Percentiles rank a stretch among this genome's conserved stretches.
phyloP scores from a whole-genome alignment of 30 jellyfish, hydroid and myxozoan species.

The Aurelia aurita region DNA sequence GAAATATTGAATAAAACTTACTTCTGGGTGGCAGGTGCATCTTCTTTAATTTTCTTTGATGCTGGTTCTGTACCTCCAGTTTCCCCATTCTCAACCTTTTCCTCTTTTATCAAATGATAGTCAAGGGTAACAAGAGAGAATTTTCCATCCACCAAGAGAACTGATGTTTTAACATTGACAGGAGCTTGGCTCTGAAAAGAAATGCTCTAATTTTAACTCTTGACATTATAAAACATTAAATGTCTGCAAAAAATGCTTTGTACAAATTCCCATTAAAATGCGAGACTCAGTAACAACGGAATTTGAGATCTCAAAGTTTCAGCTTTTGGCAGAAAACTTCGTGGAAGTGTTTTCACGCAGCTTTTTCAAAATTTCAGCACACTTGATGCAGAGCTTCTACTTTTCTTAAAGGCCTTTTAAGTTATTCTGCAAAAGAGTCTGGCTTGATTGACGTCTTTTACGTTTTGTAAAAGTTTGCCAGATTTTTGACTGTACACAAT shows the following conservation, averaged over 20 bases:
- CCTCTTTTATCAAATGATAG: conserved; percentile 71
- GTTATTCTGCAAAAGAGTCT: no score
- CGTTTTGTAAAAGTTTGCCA: no score
- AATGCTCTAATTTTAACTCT: neutral
- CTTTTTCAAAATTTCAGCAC: no score
- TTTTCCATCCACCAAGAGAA: conserved; percentile 91
- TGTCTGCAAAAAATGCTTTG: neutral
- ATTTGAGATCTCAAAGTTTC: no score
- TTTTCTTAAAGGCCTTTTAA: no score
- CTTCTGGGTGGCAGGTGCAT: conserved; percentile 38
- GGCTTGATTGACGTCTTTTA: no score
- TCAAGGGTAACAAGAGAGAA: conserved; percentile 91
- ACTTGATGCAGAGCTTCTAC: no score
- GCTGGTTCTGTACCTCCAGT: conserved; percentile 30
- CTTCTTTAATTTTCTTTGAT: conserved; percentile 55
- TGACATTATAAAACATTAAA: neutral
- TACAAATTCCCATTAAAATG: no score
- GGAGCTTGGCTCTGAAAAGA: conserved; percentile 85
- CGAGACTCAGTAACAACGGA: no score
- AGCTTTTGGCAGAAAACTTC: no score
- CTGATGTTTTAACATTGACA: conserved; percentile 95
- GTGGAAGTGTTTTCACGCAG: neutral
- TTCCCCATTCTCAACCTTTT: conserved; percentile 26
- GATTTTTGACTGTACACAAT: no score
- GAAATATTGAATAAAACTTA: neutral